Conservation (phyloP, 2,113 vertebrate genomes). For the Trematocara marginatum region DNA sequence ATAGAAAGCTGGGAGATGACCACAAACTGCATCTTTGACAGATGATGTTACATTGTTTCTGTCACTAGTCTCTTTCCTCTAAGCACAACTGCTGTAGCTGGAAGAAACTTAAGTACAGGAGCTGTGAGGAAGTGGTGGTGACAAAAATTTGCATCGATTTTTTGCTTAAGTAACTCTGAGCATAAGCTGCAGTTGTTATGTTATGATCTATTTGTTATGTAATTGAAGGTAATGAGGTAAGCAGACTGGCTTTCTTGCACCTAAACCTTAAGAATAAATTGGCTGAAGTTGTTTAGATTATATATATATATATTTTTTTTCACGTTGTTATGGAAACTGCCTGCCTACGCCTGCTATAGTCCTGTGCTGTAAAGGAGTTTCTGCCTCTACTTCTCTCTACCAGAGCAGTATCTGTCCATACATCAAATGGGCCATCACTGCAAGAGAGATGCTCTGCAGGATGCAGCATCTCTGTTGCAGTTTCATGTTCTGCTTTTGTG, state of each 20-base stretch:
- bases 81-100: not conserved
- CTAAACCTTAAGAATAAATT: constrained; percentile 34
- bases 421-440: not conserved
- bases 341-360: constrained; percentile 20
- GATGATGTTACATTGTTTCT: not conserved
- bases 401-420: not conserved
- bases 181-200: not conserved
- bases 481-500: not conserved
- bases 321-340: constrained; percentile 62
- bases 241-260: not conserved
- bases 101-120: not conserved
- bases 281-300: constrained; percentile 2
- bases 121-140: not conserved
- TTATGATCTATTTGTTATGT: not conserved
- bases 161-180: not conserved
- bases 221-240: not conserved
- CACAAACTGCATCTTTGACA: not conserved
- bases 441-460: not conserved
- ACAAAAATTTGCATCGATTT: not conserved
- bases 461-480: not conserved
- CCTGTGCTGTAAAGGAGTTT: constrained; percentile 14
- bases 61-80: not conserved
- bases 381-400: not conserved
- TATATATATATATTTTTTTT: not conserved
- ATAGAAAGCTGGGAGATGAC: not conserved